Evolutionary conservation across 2,888 invertebrate genomes (phyloP), one percentile per base, ranked within the genome.

Genomic region (Agonopterix alstromeriana): DNA sequence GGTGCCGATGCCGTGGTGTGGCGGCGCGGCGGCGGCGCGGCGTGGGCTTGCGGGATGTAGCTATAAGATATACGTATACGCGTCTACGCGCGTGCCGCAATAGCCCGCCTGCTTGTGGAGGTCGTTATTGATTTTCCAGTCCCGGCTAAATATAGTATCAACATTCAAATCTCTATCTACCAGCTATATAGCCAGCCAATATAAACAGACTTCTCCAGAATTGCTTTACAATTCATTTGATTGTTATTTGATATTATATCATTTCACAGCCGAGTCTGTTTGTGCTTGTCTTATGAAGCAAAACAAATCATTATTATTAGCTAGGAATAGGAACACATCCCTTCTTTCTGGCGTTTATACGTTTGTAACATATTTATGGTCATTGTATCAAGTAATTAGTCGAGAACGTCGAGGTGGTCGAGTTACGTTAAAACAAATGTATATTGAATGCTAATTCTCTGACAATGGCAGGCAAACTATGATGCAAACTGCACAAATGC

Each of bases 71-170:
- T 44, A 47, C 35, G 53, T 57, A 51, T 46, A 53, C 49, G 50
- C 51, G 52, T 50, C 51, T 50, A 52, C 51, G 57, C 59, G 61
- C 58, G 58, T 61, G 61, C 55, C 56, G 58, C 55, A 55, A 55
- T 53, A 56, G 50, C 55, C 54, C 60, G 60, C 55, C 60, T 52
- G 56, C 60, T 65, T 61, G 60, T 61, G 61, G 63, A 67, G 66
- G 67, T 61, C 61, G 59, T 61, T 69, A 69, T 69, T 69, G 69
- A 69, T 69, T 69, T 69, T 65, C 62, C 61, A 61, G 57, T 59
- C 54, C 50, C 52, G 52, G 60, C 66, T 69, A 65, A 65, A 69
- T 66, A 64, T 67, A 69, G 61, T 53, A 56, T 54, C 55, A 51
- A 27, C 4, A 27, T 36, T 42, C 11, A n/a, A 12, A 27, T 27